These are phyloP conservation scores for Meiosimyza platycephala DNA, from an alignment of 2,888 invertebrate genomes.

Conservation along the genomic window DNA sequence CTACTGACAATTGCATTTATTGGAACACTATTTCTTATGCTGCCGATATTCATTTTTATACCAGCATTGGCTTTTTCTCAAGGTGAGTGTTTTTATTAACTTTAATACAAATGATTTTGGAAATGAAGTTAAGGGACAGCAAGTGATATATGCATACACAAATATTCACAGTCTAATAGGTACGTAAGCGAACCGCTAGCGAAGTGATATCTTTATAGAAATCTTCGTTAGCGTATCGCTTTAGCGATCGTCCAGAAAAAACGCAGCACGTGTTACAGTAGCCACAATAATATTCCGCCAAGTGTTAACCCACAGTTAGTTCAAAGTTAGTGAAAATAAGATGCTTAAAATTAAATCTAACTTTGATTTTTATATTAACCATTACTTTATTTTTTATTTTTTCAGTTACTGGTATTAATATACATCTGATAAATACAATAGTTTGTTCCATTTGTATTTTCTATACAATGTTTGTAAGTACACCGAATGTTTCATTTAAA, in stretches of 20 bases:
- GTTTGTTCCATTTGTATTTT: constrained; percentile 71
- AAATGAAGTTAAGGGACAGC: neutral
- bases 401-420: constrained; percentile 70
- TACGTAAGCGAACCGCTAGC: too few species aligned
- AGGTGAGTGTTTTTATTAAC: constrained; percentile 49
- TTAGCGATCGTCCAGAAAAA: too few species aligned
- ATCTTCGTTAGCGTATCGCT: too few species aligned
- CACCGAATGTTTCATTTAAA: neutral
- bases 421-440: constrained; percentile 70
- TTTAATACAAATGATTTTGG: neutral
- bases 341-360: too few species aligned
- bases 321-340: too few species aligned
- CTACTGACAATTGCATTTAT: constrained; percentile 59
- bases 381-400: constrained; percentile 34
- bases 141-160: too few species aligned
- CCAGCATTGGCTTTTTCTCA: constrained; percentile 64
- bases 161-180: too few species aligned
- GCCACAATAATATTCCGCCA: too few species aligned
- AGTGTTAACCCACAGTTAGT: too few species aligned
- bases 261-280: too few species aligned
- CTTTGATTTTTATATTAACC: too few species aligned
- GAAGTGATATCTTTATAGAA: too few species aligned
- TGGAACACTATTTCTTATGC: constrained; percentile 53
- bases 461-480: constrained; percentile 72
- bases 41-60: constrained; percentile 63